A percentile compares a stretch with the other conserved stretches of the same genome.
Conservation (phyloP, 2,113 vertebrate species). For the Coregonus clupeaformis region DNA sequence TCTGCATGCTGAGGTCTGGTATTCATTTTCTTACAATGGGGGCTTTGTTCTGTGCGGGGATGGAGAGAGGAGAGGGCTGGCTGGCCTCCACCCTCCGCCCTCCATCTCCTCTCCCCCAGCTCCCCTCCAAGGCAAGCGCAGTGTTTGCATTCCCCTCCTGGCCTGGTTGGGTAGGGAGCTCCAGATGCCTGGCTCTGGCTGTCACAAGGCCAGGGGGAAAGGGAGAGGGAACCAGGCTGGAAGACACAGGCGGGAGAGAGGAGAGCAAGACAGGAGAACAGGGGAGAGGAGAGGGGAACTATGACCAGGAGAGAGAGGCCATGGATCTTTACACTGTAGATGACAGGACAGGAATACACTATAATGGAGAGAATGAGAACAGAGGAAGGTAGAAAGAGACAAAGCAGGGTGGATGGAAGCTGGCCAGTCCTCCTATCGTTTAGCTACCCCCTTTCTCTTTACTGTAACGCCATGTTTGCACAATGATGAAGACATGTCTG, state of each 20-base stretch:
- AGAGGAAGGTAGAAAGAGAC: not conserved
- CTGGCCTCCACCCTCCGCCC: not conserved
- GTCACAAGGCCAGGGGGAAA: no score
- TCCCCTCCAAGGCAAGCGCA: not conserved
- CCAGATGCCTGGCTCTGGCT: no score
- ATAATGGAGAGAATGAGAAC: not conserved
- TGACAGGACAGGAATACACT: not conserved
- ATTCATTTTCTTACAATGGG: conserved; percentile 66
- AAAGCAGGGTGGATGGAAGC: not conserved
- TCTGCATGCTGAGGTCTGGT: conserved; percentile 49
- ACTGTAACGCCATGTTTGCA: not conserved
- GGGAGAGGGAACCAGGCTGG: not conserved
- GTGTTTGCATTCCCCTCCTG: conserved; percentile 13
- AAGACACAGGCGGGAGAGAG: not conserved
- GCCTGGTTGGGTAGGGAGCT: not conserved
- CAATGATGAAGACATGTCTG: conserved; percentile 1
- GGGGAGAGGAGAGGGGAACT: conserved; percentile 27
- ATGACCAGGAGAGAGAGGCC: conserved; percentile 33
- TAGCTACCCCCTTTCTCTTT: no score
- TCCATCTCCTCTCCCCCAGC: not conserved
- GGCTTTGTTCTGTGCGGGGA: conserved; percentile 60
- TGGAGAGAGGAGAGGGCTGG: conserved; percentile 28
- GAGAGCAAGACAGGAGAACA: conserved; percentile 20
- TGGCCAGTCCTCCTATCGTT: not conserved
- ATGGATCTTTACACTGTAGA: not conserved